Percentiles rank a stretch among this genome's conserved stretches.
Conservation (phyloP, 2,888 invertebrate genomes). For the Ditula angustiorana region DNA sequence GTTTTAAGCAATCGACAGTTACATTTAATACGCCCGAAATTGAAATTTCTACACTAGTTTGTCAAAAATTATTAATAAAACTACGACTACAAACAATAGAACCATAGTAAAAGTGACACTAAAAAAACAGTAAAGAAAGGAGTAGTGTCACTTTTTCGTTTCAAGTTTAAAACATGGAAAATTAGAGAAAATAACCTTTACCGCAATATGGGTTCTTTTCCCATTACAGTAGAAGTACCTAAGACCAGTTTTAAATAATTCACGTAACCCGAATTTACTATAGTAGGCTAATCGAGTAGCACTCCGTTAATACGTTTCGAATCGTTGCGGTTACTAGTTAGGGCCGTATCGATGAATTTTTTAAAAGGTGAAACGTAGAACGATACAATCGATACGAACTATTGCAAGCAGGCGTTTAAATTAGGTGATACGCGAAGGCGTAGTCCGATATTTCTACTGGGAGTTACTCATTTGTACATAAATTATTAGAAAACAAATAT, state of each 20-base stretch:
- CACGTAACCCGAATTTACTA: background rate
- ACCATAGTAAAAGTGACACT: background rate
- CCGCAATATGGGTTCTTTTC: background rate
- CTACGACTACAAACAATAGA: slow-evolving; percentile 6
- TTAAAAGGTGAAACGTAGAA: slow-evolving; percentile 78
- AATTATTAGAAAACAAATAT: background rate
- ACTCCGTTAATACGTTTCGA: slow-evolving; percentile 46
- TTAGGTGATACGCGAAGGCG: slow-evolving; percentile 10
- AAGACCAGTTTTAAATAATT: background rate
- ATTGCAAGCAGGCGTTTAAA: slow-evolving; percentile 62
- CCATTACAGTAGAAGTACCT: background rate
- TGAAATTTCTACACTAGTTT: background rate
- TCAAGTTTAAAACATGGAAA: background rate
- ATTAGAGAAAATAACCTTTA: background rate
- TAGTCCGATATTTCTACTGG: background rate
- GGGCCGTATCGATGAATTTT: slow-evolving; percentile 78
- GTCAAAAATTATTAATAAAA: background rate
- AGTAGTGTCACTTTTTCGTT: too few species aligned
- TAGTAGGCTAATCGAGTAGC: slow-evolving; percentile 6
- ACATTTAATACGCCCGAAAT: slow-evolving; percentile 1
- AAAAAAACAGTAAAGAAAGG: background rate
- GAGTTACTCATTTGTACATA: background rate
- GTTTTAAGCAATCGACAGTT: slow-evolving; percentile 19
- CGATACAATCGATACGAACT: slow-evolving; percentile 79
- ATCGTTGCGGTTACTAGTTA: slow-evolving; percentile 72